Evolutionary conservation across 1,140 invertebrate genomes (phyloP).

Genomic region (Probaryconus sp.): DNA sequence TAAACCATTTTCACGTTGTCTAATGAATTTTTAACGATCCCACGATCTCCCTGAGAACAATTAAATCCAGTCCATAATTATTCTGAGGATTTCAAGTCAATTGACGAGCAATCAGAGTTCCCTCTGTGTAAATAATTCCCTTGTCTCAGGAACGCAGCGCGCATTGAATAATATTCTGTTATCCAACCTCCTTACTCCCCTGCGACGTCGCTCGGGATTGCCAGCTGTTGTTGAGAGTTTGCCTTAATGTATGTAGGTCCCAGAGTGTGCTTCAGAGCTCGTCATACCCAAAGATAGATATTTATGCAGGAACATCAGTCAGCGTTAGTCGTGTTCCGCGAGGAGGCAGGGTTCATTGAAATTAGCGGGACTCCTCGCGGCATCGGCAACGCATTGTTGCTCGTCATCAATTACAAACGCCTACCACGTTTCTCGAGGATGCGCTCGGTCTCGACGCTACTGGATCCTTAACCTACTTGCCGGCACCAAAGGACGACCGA

Average conservation of each 20-base stretch:
- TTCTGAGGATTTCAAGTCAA: no score
- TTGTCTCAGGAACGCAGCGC: background rate
- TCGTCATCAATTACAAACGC: slow-evolving; percentile 29
- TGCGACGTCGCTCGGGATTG: no score
- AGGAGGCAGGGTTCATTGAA: background rate
- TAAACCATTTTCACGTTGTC: no score
- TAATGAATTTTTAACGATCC: no score
- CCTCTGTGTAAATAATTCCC: background rate
- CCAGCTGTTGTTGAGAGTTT: no score
- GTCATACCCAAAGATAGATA: slow-evolving; percentile 1
- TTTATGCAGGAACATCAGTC: no score
- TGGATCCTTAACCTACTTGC: slow-evolving; percentile 45
- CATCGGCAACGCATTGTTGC: slow-evolving; percentile 25
- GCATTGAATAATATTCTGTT: slow-evolving; percentile 10
- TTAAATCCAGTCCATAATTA: no score
- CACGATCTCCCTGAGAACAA: no score
- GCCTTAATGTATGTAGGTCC: no score
- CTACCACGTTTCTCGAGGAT: slow-evolving; percentile 26
- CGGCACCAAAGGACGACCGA: slow-evolving; percentile 15
- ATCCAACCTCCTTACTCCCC: slow-evolving; percentile 11
- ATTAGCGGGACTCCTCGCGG: slow-evolving; percentile 25
- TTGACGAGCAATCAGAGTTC: no score
- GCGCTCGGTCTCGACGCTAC: slow-evolving; percentile 2
- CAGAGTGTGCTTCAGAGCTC: background rate
- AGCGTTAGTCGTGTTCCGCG: no score